These are phyloP conservation scores for Neolamprologus variostigma DNA, from an alignment of 2,113 vertebrate genomes.

Conservation along the genomic window DNA sequence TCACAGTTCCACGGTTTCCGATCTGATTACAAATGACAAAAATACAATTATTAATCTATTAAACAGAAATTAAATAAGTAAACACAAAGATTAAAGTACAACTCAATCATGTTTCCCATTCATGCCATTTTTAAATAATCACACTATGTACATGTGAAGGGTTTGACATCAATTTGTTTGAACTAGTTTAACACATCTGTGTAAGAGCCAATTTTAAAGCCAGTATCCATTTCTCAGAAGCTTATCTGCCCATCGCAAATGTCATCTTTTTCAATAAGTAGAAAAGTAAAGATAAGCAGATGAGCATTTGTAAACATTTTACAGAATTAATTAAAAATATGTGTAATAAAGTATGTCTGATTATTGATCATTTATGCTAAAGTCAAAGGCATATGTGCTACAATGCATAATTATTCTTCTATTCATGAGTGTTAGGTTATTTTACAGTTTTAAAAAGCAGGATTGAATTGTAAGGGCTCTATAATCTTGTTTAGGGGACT, in stretches of 20 bases:
- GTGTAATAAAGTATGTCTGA: background rate
- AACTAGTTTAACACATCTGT: background rate
- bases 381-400: background rate
- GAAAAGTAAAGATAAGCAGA: background rate
- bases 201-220: background rate
- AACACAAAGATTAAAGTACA: background rate
- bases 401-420: background rate
- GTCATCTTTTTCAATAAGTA: background rate
- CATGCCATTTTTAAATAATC: background rate
- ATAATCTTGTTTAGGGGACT: background rate
- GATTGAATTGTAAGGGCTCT: background rate
- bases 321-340: background rate
- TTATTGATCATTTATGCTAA: background rate
- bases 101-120: background rate
- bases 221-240: background rate
- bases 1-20: slow-evolving; percentile 78
- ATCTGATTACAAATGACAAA: slow-evolving; percentile 36
- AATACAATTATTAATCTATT: background rate
- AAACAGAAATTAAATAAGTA: background rate
- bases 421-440: background rate
- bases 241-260: background rate
- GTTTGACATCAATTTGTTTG: background rate
- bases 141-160: background rate
- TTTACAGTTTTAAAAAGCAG: background rate
- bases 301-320: background rate